Percentiles rank a stretch among this genome's conserved stretches.
Evolutionary conservation across 2,797 vertebrate genomes (phyloP).

Genomic region (Amniataba percoides): DNA sequence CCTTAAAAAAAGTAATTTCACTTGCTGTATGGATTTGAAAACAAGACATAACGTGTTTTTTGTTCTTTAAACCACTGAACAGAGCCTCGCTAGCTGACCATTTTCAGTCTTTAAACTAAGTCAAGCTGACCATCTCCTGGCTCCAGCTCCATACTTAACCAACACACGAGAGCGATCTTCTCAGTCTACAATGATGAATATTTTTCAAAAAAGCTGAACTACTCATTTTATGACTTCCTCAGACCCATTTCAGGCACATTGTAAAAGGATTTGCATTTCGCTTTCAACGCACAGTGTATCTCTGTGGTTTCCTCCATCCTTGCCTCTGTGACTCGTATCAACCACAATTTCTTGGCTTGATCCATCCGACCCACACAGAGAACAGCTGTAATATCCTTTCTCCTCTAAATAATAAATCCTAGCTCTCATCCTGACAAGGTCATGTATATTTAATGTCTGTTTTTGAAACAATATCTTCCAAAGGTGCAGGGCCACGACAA

Average conservation of each 20-base stretch:
- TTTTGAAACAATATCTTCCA: constrained; percentile 78
- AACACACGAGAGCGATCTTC: neutral
- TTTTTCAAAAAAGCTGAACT: neutral
- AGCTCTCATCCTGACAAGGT: constrained; percentile 67
- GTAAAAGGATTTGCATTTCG: constrained; percentile 13
- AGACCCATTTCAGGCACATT: neutral
- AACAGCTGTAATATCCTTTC: constrained; percentile 58
- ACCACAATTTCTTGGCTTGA: constrained; percentile 39
- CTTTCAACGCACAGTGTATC: neutral
- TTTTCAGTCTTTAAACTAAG: neutral
- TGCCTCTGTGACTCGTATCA: constrained; percentile 30
- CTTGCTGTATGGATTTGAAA: neutral
- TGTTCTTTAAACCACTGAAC: neutral
- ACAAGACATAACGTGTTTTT: neutral
- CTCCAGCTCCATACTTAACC: neutral
- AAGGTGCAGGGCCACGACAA: constrained; percentile 61
- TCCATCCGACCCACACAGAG: constrained; percentile 38
- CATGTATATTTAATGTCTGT: constrained; percentile 81
- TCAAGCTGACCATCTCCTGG: neutral
- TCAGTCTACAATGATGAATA: neutral
- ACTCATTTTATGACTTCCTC: neutral
- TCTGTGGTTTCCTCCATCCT: constrained; percentile 3
- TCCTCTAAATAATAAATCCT: constrained; percentile 76
- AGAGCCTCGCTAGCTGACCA: neutral
- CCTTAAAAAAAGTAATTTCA: neutral